Evolutionary conservation across 23 tunicate genomes (phyloP).

Genomic region (Trididemnum clinides): DNA sequence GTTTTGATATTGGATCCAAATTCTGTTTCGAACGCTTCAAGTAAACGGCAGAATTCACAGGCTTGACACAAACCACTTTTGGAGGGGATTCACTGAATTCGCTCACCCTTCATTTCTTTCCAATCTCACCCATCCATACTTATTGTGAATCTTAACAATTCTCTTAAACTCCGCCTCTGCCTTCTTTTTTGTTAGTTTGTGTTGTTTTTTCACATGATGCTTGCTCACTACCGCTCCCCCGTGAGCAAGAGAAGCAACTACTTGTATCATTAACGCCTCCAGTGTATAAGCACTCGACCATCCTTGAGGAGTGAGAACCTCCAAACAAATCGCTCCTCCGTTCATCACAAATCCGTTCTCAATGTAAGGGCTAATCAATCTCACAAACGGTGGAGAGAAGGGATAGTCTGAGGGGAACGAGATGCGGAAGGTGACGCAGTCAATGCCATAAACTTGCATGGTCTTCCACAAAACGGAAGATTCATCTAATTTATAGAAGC

Average conservation of each 20-base stretch:
- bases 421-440: slow-evolving; percentile 62
- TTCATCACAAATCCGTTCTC: slow-evolving; percentile 87
- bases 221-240: slow-evolving; percentile 84
- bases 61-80: too few relatives aligned
- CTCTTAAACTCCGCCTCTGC: slow-evolving; percentile 78
- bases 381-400: slow-evolving; percentile 71
- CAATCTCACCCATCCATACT: slow-evolving; percentile 84
- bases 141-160: slow-evolving; percentile 71
- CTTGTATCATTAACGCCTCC: slow-evolving; percentile 74
- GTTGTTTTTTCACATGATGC: slow-evolving; percentile 60
- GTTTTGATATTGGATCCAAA: too few relatives aligned
- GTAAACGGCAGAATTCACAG: too few relatives aligned
- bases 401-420: slow-evolving; percentile 71
- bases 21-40: too few relatives aligned
- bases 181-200: slow-evolving; percentile 68
- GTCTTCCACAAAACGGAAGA: slow-evolving; percentile 63
- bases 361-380: slow-evolving; percentile 76
- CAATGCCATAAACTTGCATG: slow-evolving; percentile 60
- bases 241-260: slow-evolving; percentile 68
- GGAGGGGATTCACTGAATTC: too few relatives aligned
- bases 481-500: slow-evolving; percentile 70
- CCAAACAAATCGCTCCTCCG: slow-evolving; percentile 89
- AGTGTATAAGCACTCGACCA: slow-evolving; percentile 86
- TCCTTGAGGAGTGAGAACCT: slow-evolving; percentile 73
- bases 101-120: slow-evolving; percentile 64